Conservation (phyloP, 37 sponge, comb jelly and placozoan species). For the Eunapius fragilis region DNA sequence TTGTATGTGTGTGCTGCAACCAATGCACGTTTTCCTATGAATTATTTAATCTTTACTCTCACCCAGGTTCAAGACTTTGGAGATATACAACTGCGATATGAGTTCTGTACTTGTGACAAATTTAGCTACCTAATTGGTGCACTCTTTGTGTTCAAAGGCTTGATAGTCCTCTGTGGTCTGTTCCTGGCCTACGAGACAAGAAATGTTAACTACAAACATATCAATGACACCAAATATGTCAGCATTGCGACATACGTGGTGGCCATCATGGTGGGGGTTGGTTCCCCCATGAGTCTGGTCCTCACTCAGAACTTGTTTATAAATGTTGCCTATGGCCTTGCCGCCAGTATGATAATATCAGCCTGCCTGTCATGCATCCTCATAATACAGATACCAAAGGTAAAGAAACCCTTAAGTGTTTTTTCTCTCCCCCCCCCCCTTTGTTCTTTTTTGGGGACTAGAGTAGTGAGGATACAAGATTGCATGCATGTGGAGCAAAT, state of each 20-base stretch:
- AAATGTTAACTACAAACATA: conserved; percentile 32
- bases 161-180: conserved; percentile 42
- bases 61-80: not conserved
- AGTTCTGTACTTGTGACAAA: conserved; percentile 1
- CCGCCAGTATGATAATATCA: not conserved
- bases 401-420: too few relatives aligned
- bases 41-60: too few relatives aligned
- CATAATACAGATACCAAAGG: conserved; percentile 21
- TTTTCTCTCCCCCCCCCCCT: not conserved
- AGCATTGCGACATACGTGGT: conserved; percentile 34
- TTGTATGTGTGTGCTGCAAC: too few relatives aligned
- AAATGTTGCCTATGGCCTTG: conserved; percentile 9
- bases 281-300: conserved; percentile 9
- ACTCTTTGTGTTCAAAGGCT: conserved; percentile 28
- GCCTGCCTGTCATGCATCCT: not conserved
- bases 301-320: not conserved
- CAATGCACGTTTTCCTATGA: too few relatives aligned
- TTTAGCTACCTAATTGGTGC: conserved; percentile 25
- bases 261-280: conserved; percentile 11
- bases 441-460: too few relatives aligned
- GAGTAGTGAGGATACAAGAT: too few relatives aligned
- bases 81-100: not conserved
- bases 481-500: too few relatives aligned
- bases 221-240: conserved; percentile 32
- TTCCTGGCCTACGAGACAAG: conserved; percentile 64